Base-by-base conservation (phyloP, 2,888 invertebrate genomes). In the Pheosia gnoma region DNA sequence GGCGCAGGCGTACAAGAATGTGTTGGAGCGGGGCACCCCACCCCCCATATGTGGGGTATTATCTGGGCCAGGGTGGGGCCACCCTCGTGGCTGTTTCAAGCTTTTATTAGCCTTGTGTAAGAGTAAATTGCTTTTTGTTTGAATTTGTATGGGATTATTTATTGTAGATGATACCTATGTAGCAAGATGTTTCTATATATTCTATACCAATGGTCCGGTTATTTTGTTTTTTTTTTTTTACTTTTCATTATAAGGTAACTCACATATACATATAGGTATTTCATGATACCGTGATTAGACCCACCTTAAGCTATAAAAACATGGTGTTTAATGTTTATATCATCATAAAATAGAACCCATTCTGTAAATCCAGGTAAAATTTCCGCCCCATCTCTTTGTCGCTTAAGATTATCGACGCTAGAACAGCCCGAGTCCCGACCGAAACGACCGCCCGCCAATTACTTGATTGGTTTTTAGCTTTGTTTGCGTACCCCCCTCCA, bases 381-480 rank as follows among this genome's bases (percentile, higher is more conserved):
- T 67, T 51, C 64, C 51, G 59, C 62, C 68, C 57, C 25, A 25
- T 25, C 72, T 71, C 70, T 54, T 54, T 65, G 72, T 84, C 84
- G 83, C 83, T 83, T 9, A 87, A 88, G 87, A 88, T 86, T 88
- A 90, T 89, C 89, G 86, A 82, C 77, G 77, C 2, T 2, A 25
- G 60, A 71, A 71, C 65, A 73, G 61, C 57, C 60, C 39, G 60
- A 25, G 25, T 25, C 60, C 70, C 63, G 0, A 57, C 57, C 57
- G 45, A 47, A 4, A 11, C 43, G 39, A 9, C 4, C 57, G 72
- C 69, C 66, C 58, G 65, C 78, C 87, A 91, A 92, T 93, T 92
- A 92, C 90, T 87, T 90, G 91, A 93, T 93, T 92, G 91, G 86
- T 87, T 90, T 88, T 85, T 82, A 83, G 87, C 86, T 87, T 87